Evolutionary conservation across 2,797 vertebrate genomes (phyloP).

Genomic region (Pseudopleuronectes americanus): DNA sequence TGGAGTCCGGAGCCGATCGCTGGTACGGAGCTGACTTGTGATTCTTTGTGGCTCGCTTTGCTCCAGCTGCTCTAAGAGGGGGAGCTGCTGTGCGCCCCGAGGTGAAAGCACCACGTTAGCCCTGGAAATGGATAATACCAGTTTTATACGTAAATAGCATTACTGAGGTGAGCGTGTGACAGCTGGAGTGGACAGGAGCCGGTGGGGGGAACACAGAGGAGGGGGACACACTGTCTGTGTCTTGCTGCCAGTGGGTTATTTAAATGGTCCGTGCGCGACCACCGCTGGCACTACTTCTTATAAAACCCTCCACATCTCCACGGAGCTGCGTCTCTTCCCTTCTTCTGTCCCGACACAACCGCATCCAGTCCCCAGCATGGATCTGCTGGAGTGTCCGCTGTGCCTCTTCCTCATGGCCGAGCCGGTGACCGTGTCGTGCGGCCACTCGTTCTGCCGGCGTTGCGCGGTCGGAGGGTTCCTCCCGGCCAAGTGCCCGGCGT

Average conservation of each 20-base stretch:
- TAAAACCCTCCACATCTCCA: conserved; percentile 16
- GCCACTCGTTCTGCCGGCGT: conserved; percentile 88
- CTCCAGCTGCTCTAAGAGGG: conserved; percentile 35
- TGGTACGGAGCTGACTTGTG: conserved; percentile 29
- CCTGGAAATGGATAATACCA: conserved; percentile 28
- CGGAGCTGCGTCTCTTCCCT: not conserved
- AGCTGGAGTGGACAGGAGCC: not conserved
- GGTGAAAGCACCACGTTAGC: conserved; percentile 54
- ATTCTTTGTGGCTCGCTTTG: not conserved
- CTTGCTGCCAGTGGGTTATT: conserved; percentile 26
- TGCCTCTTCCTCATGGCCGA: conserved; percentile 87
- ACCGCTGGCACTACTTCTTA: not conserved
- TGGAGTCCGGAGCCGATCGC: conserved; percentile 35
- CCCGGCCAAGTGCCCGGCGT: conserved; percentile 83
- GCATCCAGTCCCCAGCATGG: conserved; percentile 65
- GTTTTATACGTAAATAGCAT: conserved; percentile 3
- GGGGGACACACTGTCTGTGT: not conserved
- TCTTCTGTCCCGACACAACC: no score
- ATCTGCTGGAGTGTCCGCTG: conserved; percentile 85
- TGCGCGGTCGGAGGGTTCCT: conserved; percentile 77
- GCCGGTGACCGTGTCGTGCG: conserved; percentile 89
- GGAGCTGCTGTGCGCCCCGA: conserved; percentile 46
- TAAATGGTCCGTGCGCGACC: conserved; percentile 34
- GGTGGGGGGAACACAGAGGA: not conserved
- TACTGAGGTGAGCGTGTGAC: conserved; percentile 1